Conservation (phyloP, 1,140 invertebrate genomes). For the Pinna nobilis region DNA sequence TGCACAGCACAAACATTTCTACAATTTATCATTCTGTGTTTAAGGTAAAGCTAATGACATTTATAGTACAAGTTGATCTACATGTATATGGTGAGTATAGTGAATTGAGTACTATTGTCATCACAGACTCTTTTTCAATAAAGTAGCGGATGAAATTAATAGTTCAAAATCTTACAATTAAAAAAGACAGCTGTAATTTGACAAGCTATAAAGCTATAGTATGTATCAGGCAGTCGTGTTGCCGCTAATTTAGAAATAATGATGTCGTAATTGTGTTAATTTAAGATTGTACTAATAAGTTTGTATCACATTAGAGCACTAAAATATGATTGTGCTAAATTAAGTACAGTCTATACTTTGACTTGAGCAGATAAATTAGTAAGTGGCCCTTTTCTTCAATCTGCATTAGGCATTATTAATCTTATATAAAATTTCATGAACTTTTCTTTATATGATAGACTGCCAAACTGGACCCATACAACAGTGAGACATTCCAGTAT, state of each 20-base stretch:
- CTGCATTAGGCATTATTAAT: slow-evolving; percentile 5
- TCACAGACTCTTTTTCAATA: slow-evolving; percentile 22
- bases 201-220: too few species aligned
- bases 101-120: too few species aligned
- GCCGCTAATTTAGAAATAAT: not conserved
- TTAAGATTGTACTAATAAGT: not conserved
- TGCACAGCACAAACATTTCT: too few species aligned
- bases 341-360: not conserved
- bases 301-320: not conserved
- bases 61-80: too few species aligned
- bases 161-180: not conserved
- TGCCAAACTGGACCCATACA: slow-evolving; percentile 83
- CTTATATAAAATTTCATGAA: not conserved
- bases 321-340: not conserved
- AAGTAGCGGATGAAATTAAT: too few species aligned
- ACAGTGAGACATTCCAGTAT: slow-evolving; percentile 84
- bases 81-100: too few species aligned
- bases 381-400: slow-evolving; percentile 26
- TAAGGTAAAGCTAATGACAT: too few species aligned
- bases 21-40: too few species aligned
- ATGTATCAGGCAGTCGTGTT: too few species aligned
- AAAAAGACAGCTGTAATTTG: too few species aligned
- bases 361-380: not conserved
- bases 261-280: not conserved
- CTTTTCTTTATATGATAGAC: slow-evolving; percentile 79